phyloP scores from a whole-genome alignment of 2,113 vertebrate genomes.

The Nansenia antarctica region DNA sequence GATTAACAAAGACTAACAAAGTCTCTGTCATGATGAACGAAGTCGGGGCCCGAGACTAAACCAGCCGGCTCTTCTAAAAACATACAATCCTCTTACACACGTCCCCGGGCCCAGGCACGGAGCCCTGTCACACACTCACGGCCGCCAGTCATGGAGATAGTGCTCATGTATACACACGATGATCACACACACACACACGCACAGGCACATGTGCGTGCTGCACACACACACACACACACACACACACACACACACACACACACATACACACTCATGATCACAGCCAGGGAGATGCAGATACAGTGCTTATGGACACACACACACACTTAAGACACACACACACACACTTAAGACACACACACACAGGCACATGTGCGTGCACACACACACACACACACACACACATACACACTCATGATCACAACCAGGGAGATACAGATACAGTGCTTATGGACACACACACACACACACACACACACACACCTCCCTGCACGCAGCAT shows the following conservation, averaged over 20 bases:
- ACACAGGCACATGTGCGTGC: not conserved
- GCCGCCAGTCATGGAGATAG: not conserved
- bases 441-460: no score
- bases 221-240: not conserved
- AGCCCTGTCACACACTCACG: constrained; percentile 28
- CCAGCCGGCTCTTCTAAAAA: constrained; percentile 65
- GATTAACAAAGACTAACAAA: constrained; percentile 73
- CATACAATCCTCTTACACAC: constrained; percentile 59
- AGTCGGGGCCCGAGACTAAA: constrained; percentile 67
- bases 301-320: no score
- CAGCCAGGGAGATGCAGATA: no score
- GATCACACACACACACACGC: constrained; percentile 3
- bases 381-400: not conserved
- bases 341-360: not conserved
- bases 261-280: not conserved
- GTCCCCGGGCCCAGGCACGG: constrained; percentile 23
- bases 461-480: constrained; percentile 1
- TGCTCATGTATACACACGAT: not conserved
- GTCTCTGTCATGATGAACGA: constrained; percentile 73
- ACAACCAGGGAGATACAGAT: no score
- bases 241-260: not conserved
- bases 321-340: not conserved
- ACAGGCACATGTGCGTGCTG: not conserved
- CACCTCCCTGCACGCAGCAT: not conserved
- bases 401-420: not conserved